Percentiles rank a stretch among this genome's conserved stretches.
Conservation (phyloP, 2,113 vertebrate genomes). For the Gasterosteus nipponicus region DNA sequence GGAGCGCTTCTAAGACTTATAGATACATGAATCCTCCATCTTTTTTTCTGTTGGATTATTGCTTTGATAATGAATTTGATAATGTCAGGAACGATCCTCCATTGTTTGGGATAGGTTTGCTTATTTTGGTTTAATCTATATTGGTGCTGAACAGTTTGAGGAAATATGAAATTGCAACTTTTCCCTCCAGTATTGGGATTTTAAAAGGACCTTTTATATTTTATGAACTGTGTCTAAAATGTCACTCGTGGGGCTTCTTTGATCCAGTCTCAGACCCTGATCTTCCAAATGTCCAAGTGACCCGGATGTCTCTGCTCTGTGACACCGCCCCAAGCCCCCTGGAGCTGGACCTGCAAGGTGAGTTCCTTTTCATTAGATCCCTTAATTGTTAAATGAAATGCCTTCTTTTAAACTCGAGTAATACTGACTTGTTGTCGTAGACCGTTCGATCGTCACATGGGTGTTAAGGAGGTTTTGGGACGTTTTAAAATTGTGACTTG, state of each 20-base stretch:
- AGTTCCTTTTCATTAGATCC: conserved; percentile 30
- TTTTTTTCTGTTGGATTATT: neutral
- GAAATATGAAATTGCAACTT: neutral
- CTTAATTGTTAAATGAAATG: neutral
- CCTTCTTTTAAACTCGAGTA: neutral
- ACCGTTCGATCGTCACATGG: too few relatives aligned
- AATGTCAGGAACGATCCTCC: neutral
- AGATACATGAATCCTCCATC: neutral
- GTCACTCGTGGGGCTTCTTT: neutral
- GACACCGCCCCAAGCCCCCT: conserved; percentile 84
- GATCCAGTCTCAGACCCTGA: conserved; percentile 81
- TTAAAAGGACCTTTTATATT: too few relatives aligned
- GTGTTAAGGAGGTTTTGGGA: too few relatives aligned
- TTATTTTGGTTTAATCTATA: neutral
- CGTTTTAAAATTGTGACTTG: too few relatives aligned
- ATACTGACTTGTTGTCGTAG: neutral
- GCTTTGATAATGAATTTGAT: neutral
- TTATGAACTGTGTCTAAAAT: neutral
- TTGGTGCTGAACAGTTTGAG: neutral
- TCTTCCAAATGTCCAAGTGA: conserved; percentile 89
- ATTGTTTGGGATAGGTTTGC: neutral
- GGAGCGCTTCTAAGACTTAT: neutral
- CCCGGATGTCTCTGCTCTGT: conserved; percentile 88
- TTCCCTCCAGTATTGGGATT: neutral
- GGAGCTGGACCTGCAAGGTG: conserved; percentile 89